phyloP scores from a whole-genome alignment of 2,113 vertebrate species.

The Jaculus jaculus region DNA sequence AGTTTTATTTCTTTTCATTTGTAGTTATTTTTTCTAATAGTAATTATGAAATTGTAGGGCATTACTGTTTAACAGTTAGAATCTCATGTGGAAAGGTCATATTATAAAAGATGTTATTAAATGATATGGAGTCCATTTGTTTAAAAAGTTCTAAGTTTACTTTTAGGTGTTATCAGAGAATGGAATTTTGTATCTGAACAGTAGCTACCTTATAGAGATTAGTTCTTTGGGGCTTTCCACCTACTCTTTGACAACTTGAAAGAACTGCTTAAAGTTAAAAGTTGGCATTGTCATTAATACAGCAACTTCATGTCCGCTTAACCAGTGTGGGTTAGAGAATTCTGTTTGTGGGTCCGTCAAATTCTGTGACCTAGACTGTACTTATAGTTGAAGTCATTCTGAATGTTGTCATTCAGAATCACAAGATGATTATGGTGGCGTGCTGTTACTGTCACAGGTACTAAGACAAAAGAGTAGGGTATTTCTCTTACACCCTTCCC shows the following conservation, averaged over 20 bases:
- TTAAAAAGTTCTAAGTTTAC: not conserved
- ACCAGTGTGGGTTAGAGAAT: not conserved
- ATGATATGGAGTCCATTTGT: not conserved
- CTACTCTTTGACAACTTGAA: not conserved
- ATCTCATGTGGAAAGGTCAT: not conserved
- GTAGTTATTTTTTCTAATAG: not conserved
- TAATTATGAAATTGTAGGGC: not conserved
- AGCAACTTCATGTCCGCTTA: not conserved
- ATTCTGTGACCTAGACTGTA: not conserved
- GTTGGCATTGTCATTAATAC: not conserved
- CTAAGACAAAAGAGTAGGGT: not conserved
- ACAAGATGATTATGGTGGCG: not conserved
- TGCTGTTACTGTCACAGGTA: not conserved
- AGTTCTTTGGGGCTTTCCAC: not conserved
- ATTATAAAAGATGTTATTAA: not conserved
- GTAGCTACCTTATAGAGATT: not conserved
- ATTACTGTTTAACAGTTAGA: not conserved
- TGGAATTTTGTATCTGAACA: not conserved
- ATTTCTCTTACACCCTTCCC: no score
- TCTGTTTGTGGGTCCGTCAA: not conserved
- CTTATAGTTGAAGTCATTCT: not conserved
- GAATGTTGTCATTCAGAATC: conserved; percentile 1
- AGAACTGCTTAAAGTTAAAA: conserved; percentile 2
- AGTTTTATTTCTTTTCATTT: not conserved
- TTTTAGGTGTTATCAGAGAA: not conserved